Percentiles rank a stretch among this genome's conserved stretches.
These are phyloP conservation scores for Alauda arvensis DNA, from an alignment of 2,797 vertebrate species.

Conservation along the genomic window DNA sequence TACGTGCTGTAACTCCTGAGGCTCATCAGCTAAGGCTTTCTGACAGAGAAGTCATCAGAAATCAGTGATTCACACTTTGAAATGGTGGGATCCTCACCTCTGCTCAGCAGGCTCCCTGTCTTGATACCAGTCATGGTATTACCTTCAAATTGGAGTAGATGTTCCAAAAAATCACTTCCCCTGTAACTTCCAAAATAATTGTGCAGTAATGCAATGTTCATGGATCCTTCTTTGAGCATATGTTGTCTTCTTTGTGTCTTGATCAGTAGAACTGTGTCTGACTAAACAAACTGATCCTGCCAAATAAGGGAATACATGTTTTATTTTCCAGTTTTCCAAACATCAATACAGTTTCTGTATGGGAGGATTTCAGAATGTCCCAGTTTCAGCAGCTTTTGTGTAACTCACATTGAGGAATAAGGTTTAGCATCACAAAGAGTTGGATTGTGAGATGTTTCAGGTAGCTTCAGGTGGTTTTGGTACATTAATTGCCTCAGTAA, in stretches of 20 bases:
- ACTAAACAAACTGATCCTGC: neutral
- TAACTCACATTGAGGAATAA: neutral
- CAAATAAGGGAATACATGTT: neutral
- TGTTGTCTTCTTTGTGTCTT: neutral
- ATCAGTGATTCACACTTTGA: neutral
- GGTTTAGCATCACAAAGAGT: neutral
- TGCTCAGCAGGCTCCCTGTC: neutral
- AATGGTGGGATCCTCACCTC: neutral
- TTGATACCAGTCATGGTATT: neutral
- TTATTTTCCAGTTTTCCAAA: neutral
- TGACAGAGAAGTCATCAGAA: conserved; percentile 10
- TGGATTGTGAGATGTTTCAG: neutral
- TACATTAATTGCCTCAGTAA: neutral
- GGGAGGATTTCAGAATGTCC: neutral
- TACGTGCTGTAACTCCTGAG: conserved; percentile 10
- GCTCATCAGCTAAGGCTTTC: conserved; percentile 4
- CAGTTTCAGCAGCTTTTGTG: neutral
- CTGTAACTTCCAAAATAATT: neutral
- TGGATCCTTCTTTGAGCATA: neutral
- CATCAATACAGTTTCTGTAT: neutral
- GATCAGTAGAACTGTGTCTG: neutral
- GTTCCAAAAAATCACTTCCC: neutral
- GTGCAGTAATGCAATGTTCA: neutral
- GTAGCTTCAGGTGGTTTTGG: neutral
- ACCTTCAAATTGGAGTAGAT: neutral